A percentile compares a stretch with the other conserved stretches of the same genome.
These are phyloP conservation scores for Lacerta agilis DNA, from an alignment of 2,797 vertebrate genomes.

Conservation along the genomic window DNA sequence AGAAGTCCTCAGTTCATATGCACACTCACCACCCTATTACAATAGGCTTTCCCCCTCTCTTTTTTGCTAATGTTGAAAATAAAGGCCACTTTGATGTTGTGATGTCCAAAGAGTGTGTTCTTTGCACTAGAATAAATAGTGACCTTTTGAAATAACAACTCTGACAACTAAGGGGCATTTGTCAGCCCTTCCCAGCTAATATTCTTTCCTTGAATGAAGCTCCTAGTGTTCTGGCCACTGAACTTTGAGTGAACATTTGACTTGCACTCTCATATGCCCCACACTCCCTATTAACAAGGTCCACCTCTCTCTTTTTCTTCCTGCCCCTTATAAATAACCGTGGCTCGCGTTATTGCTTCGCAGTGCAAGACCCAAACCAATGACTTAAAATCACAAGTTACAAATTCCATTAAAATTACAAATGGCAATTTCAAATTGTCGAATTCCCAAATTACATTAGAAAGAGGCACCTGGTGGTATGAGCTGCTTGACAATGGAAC, in stretches of 20 bases:
- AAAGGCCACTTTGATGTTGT: neutral
- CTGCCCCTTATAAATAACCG: neutral
- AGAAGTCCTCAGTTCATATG: neutral
- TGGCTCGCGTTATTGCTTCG: neutral
- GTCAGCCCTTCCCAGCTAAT: neutral
- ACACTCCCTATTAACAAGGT: neutral
- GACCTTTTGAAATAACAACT: slow-evolving; percentile 8
- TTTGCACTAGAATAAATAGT: neutral
- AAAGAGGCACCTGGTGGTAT: too few species aligned
- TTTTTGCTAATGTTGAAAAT: neutral
- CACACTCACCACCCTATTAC: neutral
- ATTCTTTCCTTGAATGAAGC: neutral
- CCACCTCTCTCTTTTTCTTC: neutral
- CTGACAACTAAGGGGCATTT: neutral
- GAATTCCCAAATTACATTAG: too few species aligned
- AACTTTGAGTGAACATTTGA: neutral
- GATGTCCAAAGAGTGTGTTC: neutral
- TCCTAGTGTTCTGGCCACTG: neutral
- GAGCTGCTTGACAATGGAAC: too few species aligned
- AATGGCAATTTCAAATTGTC: too few species aligned
- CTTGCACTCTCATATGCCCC: neutral
- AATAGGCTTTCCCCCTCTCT: neutral
- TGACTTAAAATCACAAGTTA: too few species aligned
- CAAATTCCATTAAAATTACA: too few species aligned
- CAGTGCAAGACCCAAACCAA: neutral